Percentiles rank a stretch among this genome's conserved stretches.
Conservation (phyloP, 2,888 invertebrate genomes). For the Mechanitis mazaeus region DNA sequence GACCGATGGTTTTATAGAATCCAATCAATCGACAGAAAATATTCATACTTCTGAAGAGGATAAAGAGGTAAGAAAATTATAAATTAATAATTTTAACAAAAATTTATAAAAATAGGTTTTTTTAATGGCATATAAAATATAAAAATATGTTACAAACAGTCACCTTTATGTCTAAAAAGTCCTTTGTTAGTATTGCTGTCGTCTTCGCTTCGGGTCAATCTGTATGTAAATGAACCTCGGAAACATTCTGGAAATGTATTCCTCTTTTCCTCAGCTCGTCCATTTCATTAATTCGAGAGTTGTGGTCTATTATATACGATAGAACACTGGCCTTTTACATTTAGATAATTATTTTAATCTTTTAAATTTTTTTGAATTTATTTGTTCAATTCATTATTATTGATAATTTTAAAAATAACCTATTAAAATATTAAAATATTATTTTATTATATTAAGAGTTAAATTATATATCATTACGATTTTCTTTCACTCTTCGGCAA, state of each 20-base stretch:
- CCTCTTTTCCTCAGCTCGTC: conserved; percentile 31
- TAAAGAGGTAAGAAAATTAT: conserved; percentile 52
- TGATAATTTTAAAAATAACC: too few species aligned
- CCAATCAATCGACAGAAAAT: conserved; percentile 38
- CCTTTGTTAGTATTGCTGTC: conserved; percentile 50
- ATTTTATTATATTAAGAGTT: too few species aligned
- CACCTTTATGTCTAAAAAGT: conserved; percentile 21
- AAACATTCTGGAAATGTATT: conserved; percentile 40
- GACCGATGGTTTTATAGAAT: conserved; percentile 42
- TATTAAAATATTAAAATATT: too few species aligned
- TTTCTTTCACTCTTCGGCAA: too few species aligned
- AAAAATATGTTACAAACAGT: too few species aligned
- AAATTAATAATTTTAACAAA: neutral
- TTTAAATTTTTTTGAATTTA: too few species aligned
- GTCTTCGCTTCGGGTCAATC: conserved; percentile 52
- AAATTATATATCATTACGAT: too few species aligned
- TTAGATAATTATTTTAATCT: neutral
- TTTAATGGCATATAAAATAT: conserved; percentile 37
- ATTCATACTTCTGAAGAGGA: conserved; percentile 55
- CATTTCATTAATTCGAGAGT: conserved; percentile 37
- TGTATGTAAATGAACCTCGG: conserved; percentile 61
- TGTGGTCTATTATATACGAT: neutral
- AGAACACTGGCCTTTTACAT: neutral
- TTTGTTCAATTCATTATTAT: too few species aligned
- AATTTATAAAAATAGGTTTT: neutral